Conservation (phyloP, 1,140 invertebrate species). For the Argopecten irradians region DNA sequence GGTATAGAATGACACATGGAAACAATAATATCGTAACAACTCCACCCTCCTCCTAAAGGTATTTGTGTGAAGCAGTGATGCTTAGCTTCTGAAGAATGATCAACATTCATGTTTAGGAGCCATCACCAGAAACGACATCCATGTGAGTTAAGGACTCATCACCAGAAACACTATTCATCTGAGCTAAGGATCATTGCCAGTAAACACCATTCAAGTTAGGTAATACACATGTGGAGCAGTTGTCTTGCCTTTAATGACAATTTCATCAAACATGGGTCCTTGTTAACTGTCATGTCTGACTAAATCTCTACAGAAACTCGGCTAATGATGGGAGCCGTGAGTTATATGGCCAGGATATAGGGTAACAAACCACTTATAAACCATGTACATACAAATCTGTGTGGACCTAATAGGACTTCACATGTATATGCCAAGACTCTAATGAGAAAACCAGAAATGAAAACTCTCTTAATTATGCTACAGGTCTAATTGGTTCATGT, state of each 20-base stretch:
- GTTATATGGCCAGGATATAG: background rate
- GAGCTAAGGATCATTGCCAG: too few relatives aligned
- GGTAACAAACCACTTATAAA: background rate
- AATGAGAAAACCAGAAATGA: background rate
- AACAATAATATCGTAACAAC: too few relatives aligned
- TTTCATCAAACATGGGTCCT: background rate
- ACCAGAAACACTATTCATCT: too few relatives aligned
- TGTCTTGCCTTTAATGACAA: background rate
- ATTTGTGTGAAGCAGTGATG: too few relatives aligned
- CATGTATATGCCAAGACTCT: background rate
- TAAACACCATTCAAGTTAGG: too few relatives aligned
- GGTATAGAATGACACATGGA: too few relatives aligned
- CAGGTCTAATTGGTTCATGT: background rate
- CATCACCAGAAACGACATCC: too few relatives aligned
- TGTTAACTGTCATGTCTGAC: background rate
- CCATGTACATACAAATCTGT: background rate
- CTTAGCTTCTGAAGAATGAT: too few relatives aligned
- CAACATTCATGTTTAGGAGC: too few relatives aligned
- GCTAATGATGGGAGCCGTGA: background rate
- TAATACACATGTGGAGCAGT: too few relatives aligned
- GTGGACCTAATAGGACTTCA: background rate
- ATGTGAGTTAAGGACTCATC: too few relatives aligned
- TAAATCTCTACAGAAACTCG: background rate
- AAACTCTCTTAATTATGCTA: background rate
- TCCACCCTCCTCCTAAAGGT: too few relatives aligned